Percentiles rank a stretch among this genome's conserved stretches.
These are phyloP conservation scores for Esox masquinongy DNA, from an alignment of 2,797 vertebrate species.

Conservation along the genomic window DNA sequence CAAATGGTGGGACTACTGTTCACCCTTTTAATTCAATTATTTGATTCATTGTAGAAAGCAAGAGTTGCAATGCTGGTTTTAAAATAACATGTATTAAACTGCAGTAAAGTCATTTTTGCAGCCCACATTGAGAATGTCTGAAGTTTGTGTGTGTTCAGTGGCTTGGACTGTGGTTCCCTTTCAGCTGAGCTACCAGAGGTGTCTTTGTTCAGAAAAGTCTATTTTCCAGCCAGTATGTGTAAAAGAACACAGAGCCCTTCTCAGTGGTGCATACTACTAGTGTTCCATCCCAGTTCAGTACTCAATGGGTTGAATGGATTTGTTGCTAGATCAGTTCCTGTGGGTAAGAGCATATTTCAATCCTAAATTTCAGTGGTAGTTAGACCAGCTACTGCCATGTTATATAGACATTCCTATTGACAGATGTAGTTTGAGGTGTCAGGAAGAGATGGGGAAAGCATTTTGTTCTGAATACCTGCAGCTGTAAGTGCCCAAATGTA, in stretches of 20 bases:
- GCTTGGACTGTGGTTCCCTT: slow-evolving; percentile 26
- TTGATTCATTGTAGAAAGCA: slow-evolving; percentile 70
- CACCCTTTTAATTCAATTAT: slow-evolving; percentile 66
- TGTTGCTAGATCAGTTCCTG: background rate
- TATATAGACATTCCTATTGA: slow-evolving; percentile 78
- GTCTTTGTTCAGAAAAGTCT: slow-evolving; percentile 25
- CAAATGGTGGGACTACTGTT: slow-evolving; percentile 66
- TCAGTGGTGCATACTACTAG: background rate
- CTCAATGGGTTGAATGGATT: background rate
- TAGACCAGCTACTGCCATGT: slow-evolving; percentile 71
- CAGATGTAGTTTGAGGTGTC: slow-evolving; percentile 79
- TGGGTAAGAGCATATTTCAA: slow-evolving; percentile 9
- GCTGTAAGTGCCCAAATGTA: slow-evolving; percentile 35
- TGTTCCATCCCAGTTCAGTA: slow-evolving; percentile 5
- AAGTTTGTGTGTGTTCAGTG: slow-evolving; percentile 55
- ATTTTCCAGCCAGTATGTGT: background rate
- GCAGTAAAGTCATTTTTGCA: slow-evolving; percentile 74
- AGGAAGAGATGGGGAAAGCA: slow-evolving; percentile 55
- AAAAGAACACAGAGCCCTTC: background rate
- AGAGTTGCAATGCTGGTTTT: slow-evolving; percentile 74
- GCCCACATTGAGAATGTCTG: slow-evolving; percentile 62
- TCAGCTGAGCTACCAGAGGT: slow-evolving; percentile 29
- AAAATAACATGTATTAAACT: slow-evolving; percentile 68
- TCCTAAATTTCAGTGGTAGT: slow-evolving; percentile 19
- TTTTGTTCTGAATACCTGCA: slow-evolving; percentile 8